These are phyloP conservation scores for Cirrhinus molitorella DNA, from an alignment of 2,797 vertebrate species.

Conservation along the genomic window DNA sequence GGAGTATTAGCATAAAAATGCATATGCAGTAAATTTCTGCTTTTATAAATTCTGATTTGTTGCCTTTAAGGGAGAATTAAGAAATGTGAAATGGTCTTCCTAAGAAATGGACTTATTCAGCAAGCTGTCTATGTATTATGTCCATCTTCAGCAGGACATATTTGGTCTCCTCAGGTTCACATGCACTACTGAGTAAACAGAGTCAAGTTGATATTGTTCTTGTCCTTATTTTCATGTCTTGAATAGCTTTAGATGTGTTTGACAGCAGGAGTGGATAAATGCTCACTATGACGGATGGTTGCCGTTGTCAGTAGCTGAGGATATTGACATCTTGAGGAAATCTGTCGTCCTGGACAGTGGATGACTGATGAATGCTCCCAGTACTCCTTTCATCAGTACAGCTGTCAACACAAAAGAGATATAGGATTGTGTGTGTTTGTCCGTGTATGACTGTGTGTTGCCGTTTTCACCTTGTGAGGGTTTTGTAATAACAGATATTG, in stretches of 20 bases:
- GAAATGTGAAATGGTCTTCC: background rate
- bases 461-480: constrained; percentile 7
- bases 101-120: background rate
- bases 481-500: constrained; percentile 10
- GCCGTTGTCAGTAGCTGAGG: constrained; percentile 29
- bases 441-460: background rate
- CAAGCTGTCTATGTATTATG: background rate
- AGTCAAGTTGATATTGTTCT: background rate
- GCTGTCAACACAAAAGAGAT: constrained; percentile 39
- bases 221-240: constrained; percentile 6
- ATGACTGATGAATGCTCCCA: constrained; percentile 33
- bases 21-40: background rate
- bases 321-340: constrained; percentile 53
- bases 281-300: constrained; percentile 36
- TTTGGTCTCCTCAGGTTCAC: background rate
- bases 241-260: constrained; percentile 26
- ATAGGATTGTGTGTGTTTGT: constrained; percentile 12
- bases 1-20: background rate
- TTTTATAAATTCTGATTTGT: background rate
- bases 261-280: constrained; percentile 31
- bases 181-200: background rate
- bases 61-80: background rate
- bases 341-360: constrained; percentile 37
- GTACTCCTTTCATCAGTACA: constrained; percentile 40
- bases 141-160: background rate